Evolutionary conservation across 1,140 invertebrate species (phyloP), one percentile per base, ranked within the genome.

Genomic region (Papilio helenus): DNA sequence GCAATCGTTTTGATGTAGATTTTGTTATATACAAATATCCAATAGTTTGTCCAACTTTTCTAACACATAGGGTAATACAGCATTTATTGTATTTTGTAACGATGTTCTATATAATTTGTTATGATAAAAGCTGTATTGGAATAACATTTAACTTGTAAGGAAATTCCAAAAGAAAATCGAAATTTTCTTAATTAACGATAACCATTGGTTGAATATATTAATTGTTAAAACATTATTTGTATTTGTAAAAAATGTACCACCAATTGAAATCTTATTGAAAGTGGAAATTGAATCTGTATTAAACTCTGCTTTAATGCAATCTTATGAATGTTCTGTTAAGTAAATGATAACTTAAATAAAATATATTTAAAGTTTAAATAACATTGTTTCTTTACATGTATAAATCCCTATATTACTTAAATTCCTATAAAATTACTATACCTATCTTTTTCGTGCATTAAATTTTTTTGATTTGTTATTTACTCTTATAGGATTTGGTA

Each of bases 331-430:
- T 65, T 65, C 23, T 65, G 23, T 65, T 65, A 65, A 65, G 61
- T 65, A 65, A 65, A 65, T 65, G 55, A 58, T 58, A 29, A 29
- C 26, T 58, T 58, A 20, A 65, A 65, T 65, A 29, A 65, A 65
- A 65, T 65, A 65, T 65, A 5, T 65, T 29, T 65, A 65, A 65
- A 65, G 23, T 29, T 29, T 16, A 65, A 65, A 29, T 10, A 26
- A 23, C 10, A 16, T 65, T 12, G 3, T 65, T 65, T 65, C 10
- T 65, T 65, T 65, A 23, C 4, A 55, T 55, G 55, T 58, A 58
- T 58, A 20, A 23, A 7, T 51, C n/a, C 55, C 23, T 20, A 23
- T 23, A 12, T 46, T 16, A 18, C 49, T 18, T 16, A 14, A 51
- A n/a, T n/a, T n/a, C n/a, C n/a, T n/a, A n/a, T n/a, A n/a, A n/a